Evolutionary conservation across 1,140 invertebrate genomes (phyloP), one percentile per base, ranked within the genome.

Genomic region (Proctacanthus coquilletti): DNA sequence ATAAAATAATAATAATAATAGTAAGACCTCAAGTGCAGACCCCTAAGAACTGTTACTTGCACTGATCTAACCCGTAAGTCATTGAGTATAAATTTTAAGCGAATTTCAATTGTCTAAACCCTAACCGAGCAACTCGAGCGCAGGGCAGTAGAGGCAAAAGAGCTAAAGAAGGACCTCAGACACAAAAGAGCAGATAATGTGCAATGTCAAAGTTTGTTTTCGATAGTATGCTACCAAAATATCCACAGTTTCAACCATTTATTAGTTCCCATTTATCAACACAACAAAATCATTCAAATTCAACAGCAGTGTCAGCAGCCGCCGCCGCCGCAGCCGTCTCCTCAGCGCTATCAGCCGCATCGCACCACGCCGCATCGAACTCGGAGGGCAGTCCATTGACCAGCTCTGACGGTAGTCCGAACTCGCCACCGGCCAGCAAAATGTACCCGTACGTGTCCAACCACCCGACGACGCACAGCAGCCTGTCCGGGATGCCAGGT

Each of bases 131-230:
- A n/a, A n/a, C n/a, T n/a, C n/a, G n/a, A n/a, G n/a, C n/a, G n/a
- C n/a, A n/a, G n/a, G n/a, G n/a, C n/a, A n/a, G n/a, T n/a, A n/a
- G n/a, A n/a, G n/a, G n/a, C n/a, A n/a, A n/a, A n/a, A n/a, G n/a
- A n/a, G n/a, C n/a, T n/a, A n/a, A n/a, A n/a, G n/a, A n/a, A n/a
- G n/a, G n/a, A n/a, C n/a, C n/a, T n/a, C n/a, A n/a, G n/a, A n/a
- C n/a, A n/a, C n/a, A n/a, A n/a, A n/a, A n/a, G n/a, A n/a, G n/a
- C n/a, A n/a, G n/a, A n/a, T n/a, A n/a, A 65, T 68, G 65, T 69
- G 76, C 74, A 71, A 89, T 91, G 85, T 89, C 80, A 79, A 91
- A 92, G 78, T 89, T 89, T 70, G 81, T 86, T 75, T 87, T 91
- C 70, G 85, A 91, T 84, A 88, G 83, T 72, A 89, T 91, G 84